A percentile compares a stretch with the other conserved stretches of the same genome.
Conservation (phyloP, 2,797 vertebrate genomes). For the Botia kubotai region DNA sequence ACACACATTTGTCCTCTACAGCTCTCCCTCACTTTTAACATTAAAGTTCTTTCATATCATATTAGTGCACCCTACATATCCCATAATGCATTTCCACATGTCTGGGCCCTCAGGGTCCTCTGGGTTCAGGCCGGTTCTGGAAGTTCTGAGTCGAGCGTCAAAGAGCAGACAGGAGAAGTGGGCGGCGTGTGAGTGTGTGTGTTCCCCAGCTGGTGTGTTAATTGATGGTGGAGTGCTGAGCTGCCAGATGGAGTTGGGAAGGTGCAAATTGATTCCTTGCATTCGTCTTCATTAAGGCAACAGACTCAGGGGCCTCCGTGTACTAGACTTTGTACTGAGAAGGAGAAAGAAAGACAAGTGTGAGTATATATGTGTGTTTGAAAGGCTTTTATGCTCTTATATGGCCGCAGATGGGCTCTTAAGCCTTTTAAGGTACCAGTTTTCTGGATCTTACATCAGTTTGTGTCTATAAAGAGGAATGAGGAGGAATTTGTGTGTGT, state of each 20-base stretch:
- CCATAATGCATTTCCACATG: slow-evolving; percentile 26
- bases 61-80: slow-evolving; percentile 6
- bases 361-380: slow-evolving; percentile 21
- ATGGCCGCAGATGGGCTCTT: slow-evolving; percentile 16
- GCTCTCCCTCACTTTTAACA: slow-evolving; percentile 12
- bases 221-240: slow-evolving; percentile 77
- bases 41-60: neutral
- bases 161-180: slow-evolving; percentile 42
- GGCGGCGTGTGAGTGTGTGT: slow-evolving; percentile 65
- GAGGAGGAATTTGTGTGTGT: neutral
- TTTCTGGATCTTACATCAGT: slow-evolving; percentile 7
- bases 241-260: slow-evolving; percentile 82
- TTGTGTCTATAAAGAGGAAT: slow-evolving; percentile 7
- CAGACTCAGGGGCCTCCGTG: slow-evolving; percentile 69
- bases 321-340: slow-evolving; percentile 48
- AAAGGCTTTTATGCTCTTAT: slow-evolving; percentile 22
- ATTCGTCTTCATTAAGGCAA: slow-evolving; percentile 84
- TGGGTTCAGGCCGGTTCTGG: slow-evolving; percentile 20
- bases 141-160: slow-evolving; percentile 27
- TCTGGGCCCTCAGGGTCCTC: neutral
- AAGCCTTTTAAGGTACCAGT: neutral
- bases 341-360: slow-evolving; percentile 39
- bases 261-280: slow-evolving; percentile 81
- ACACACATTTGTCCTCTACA: neutral
- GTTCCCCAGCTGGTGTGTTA: slow-evolving; percentile 80